Percentiles rank a stretch among this genome's conserved stretches.
phyloP scores from a whole-genome alignment of 2,888 invertebrate genomes.

The Nesidiocoris tenuis region DNA sequence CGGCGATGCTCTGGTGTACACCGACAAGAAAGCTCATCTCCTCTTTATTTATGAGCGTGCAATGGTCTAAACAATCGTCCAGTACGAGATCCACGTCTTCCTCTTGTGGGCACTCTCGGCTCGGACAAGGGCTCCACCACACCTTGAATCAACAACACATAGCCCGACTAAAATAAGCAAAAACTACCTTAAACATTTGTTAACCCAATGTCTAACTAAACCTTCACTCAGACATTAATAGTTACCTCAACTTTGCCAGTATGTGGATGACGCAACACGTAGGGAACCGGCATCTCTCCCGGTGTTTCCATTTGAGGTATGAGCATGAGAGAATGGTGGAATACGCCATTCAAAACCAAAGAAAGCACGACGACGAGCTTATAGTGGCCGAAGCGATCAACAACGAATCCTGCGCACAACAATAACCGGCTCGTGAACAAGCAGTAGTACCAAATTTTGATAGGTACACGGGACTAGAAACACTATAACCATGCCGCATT shows the following conservation, averaged over 20 bases:
- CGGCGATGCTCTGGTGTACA: constrained; percentile 52
- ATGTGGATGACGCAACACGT: constrained; percentile 72
- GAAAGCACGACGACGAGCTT: constrained; percentile 79
- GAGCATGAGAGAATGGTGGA: constrained; percentile 75
- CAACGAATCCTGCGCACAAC: constrained; percentile 69
- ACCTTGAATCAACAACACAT: too few relatives aligned
- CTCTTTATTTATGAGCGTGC: constrained; percentile 56
- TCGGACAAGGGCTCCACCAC: constrained; percentile 82
- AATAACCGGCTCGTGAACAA: too few relatives aligned
- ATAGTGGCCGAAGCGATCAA: constrained; percentile 84
- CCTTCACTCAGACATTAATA: background rate
- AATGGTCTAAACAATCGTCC: constrained; percentile 72
- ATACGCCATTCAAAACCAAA: constrained; percentile 71
- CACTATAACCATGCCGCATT: too few relatives aligned
- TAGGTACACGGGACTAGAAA: too few relatives aligned
- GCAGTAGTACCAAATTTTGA: too few relatives aligned
- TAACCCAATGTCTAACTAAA: background rate
- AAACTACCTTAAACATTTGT: too few relatives aligned
- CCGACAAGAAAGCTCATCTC: constrained; percentile 45
- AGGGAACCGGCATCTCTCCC: constrained; percentile 71
- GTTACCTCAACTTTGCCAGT: constrained; percentile 70
- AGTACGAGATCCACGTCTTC: constrained; percentile 71
- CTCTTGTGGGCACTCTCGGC: constrained; percentile 74
- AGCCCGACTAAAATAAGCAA: too few relatives aligned
- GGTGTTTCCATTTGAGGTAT: constrained; percentile 79